Base-by-base conservation (phyloP, 2,113 vertebrate genomes). In the Zootoca vivipara region DNA sequence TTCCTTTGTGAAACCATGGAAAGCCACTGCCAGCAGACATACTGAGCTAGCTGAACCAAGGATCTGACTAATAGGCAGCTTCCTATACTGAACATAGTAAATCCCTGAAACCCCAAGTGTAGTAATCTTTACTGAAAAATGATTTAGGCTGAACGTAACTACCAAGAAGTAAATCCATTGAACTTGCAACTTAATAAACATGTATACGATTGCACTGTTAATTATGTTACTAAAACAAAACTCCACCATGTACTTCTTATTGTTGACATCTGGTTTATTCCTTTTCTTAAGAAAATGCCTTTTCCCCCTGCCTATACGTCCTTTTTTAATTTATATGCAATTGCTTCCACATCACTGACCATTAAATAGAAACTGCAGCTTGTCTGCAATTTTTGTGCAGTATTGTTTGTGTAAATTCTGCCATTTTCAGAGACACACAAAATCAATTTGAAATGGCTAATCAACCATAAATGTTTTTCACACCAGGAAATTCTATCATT, bases 401-500 rank as follows among this genome's bases (percentile, higher is more conserved):
- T 80, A 62, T 73, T 62, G 30, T 72, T 84, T 85, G 67, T 52
- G 38, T 81, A 85, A 85, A 85, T 62, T 88, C n/a, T 85, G 26
- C 0, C 35, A 82, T 0, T 30, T 74, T 79, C 56, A 77, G 5
- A 88, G 22, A n/a, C n/a, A 30, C 83, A 85, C 86, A 80, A 85
- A 58, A 18, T 0, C 20, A 5, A 38, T 22, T 15, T 62, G 38
- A 20, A 38, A 90, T 58, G 35, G 58, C 69, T 85, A 85, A 74
- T 81, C 35, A 89, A 56, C 30, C 26, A 75, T 12, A 1, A 75
- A 84, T 81, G 38, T 1, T 28, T 91, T 92, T 88, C 0, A 1
- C 64, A n/a, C 35, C 87, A 85, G 58, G 2, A 74, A 24, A 64
- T 75, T 73, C 20, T 86, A 67, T 83, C 42, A 90, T 81, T 46